Base-by-base conservation (phyloP, 2,888 invertebrate genomes). In the Abrostola triplasia region DNA sequence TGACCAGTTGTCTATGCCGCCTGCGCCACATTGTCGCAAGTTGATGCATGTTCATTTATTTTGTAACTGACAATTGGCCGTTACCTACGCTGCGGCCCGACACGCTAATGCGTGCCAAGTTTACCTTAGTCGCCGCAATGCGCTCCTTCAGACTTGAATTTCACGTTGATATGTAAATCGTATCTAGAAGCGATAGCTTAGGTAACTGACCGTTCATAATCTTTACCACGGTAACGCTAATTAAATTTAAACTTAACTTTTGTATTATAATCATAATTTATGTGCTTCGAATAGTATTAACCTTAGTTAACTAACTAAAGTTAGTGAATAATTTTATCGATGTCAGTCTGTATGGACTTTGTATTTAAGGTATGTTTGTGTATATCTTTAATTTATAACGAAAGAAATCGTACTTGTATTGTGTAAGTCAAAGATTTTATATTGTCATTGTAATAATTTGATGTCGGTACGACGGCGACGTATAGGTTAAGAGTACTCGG, bases 401-500 rank as follows among this genome's bases (percentile, higher is more conserved):
- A 75, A 81, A 82, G 83, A 81, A 80, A 81, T 83, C 74, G 55
- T 83, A 77, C 51, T 76, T 58, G 62, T 79, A 73, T 59, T 76
- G 59, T 72, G 66, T 73, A 79, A 73, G 64, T 73, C 50, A 70
- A 69, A 70, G 40, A 62, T 76, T 73, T 73, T 73, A 64, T 66
- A 76, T 77, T 75, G 59, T 77, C 56, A 67, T 73, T 71, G 69
- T 73, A 73, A 77, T 81, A 79, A 79, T 78, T 80, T 80, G 74
- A 70, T 76, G 82, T 81, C 82, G 81, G 63, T 76, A 80, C 76
- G 82, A 70, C 80, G 68, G 80, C 76, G 82, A 70, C 80, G 68
- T 73, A 13, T 80, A 91, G 86, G 64, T 72, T 89, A 90, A 84
- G 86, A 52, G 84, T 82, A 86, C 79, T 84, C 83, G 80, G 68